Evolutionary conservation across 2,113 vertebrate species (phyloP).

Genomic region (Crotalus helleri): DNA sequence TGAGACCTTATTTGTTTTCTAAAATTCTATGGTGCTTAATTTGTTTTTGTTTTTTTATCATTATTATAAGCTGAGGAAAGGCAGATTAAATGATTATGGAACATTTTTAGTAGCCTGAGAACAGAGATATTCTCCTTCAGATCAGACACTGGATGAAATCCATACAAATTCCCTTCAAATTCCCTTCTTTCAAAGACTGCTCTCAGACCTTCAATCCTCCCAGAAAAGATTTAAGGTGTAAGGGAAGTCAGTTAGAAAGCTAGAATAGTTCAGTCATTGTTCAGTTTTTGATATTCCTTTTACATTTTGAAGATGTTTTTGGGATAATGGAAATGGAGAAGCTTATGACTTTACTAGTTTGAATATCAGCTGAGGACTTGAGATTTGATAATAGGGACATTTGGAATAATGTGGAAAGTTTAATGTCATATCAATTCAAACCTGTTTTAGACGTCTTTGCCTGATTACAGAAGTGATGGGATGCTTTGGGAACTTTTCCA

Average conservation of each 20-base stretch:
- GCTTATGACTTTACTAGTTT: not conserved
- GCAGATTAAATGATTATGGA: not conserved
- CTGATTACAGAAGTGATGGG: not conserved
- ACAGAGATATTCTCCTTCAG: not conserved
- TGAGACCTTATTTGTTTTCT: not conserved
- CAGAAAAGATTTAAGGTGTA: not conserved
- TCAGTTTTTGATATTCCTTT: not conserved
- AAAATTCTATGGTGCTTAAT: not conserved
- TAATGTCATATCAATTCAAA: not conserved
- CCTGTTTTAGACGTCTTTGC: not conserved
- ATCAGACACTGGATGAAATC: not conserved
- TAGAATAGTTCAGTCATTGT: not conserved
- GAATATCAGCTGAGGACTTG: not conserved
- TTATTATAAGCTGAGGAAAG: not conserved
- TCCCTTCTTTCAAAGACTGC: not conserved
- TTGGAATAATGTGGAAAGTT: not conserved
- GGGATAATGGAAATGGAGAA: not conserved
- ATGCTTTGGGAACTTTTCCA: constrained; percentile 20
- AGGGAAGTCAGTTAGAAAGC: not conserved
- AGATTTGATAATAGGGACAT: not conserved
- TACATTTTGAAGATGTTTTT: not conserved
- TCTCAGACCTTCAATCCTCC: not conserved
- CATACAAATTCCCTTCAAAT: not conserved
- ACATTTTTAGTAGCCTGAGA: not conserved
- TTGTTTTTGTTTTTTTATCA: not conserved